Evolutionary conservation across 2,113 vertebrate species (phyloP).

Genomic region (Austrofundulus limnaeus): DNA sequence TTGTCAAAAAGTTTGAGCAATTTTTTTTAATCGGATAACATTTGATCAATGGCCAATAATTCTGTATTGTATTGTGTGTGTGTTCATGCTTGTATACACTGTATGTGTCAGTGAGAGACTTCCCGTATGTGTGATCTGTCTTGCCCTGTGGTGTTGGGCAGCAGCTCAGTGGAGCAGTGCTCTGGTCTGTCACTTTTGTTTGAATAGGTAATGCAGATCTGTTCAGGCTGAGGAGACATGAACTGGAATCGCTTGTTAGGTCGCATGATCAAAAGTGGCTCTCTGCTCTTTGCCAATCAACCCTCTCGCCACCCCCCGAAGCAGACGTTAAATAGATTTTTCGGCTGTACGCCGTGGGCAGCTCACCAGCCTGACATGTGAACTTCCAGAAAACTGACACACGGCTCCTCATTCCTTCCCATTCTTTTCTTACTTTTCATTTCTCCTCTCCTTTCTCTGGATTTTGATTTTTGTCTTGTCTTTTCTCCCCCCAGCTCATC

Average conservation of each 20-base stretch:
- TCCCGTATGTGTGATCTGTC: constrained; percentile 37
- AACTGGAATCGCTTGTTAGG: constrained; percentile 98
- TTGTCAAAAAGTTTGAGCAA: constrained; percentile 38
- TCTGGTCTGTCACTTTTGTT: constrained; percentile 95
- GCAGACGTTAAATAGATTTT: constrained; percentile 95
- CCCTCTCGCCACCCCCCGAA: constrained; percentile 91
- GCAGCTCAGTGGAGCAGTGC: constrained; percentile 85
- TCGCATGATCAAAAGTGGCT: constrained; percentile 96
- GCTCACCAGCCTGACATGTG: constrained; percentile 91
- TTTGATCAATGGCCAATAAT: constrained; percentile 49
- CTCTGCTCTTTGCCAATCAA: constrained; percentile 96
- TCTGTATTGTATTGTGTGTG: constrained; percentile 11
- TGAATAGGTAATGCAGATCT: constrained; percentile 96
- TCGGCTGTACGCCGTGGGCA: constrained; percentile 83
- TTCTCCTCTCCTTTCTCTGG: constrained; percentile 28
- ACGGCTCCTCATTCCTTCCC: constrained; percentile 80
- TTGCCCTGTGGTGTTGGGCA: constrained; percentile 63
- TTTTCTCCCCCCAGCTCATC: neutral
- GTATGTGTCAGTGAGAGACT: constrained; percentile 21
- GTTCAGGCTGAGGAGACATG: constrained; percentile 91
- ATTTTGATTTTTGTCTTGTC: constrained; percentile 11
- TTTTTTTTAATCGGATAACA: constrained; percentile 69
- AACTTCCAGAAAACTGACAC: constrained; percentile 87
- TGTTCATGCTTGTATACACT: neutral
- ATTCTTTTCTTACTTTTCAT: constrained; percentile 29